Percentiles rank a stretch among this genome's conserved stretches.
Evolutionary conservation across 2,888 invertebrate genomes (phyloP).

Genomic region (Cabera pusaria): DNA sequence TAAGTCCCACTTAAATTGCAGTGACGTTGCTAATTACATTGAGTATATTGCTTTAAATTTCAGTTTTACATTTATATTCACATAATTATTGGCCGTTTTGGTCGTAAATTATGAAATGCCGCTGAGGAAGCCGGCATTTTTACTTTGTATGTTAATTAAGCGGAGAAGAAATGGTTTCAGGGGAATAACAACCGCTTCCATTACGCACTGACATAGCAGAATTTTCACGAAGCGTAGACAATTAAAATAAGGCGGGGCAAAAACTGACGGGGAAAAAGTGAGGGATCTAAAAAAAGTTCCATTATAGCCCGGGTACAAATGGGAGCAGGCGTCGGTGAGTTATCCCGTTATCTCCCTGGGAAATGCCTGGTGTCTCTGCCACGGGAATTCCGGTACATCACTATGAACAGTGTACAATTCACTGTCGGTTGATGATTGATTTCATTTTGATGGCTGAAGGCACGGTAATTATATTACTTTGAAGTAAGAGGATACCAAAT

Average conservation of each 20-base stretch:
- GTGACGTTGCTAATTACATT: too few relatives aligned
- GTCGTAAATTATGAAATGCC: slow-evolving; percentile 31
- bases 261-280: slow-evolving; percentile 69
- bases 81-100: slow-evolving; percentile 31
- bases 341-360: slow-evolving; percentile 64
- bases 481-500: too few relatives aligned
- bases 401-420: slow-evolving; percentile 23
- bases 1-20: too few relatives aligned
- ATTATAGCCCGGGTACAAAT: slow-evolving; percentile 73
- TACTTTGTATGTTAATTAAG: slow-evolving; percentile 36
- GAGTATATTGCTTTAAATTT: slow-evolving; percentile 25
- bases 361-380: slow-evolving; percentile 37
- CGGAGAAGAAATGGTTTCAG: slow-evolving; percentile 29
- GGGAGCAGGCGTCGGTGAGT: slow-evolving; percentile 54
- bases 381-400: slow-evolving; percentile 26
- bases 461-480: too few relatives aligned
- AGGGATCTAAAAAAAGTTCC: slow-evolving; percentile 71
- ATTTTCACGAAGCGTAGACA: slow-evolving; percentile 55
- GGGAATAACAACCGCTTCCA: slow-evolving; percentile 26
- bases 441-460: too few relatives aligned
- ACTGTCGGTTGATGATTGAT: slow-evolving; percentile 17
- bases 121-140: slow-evolving; percentile 28
- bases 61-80: slow-evolving; percentile 33
- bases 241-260: slow-evolving; percentile 66
- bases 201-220: slow-evolving; percentile 30